A percentile compares a stretch with the other conserved stretches of the same genome.
phyloP scores from a whole-genome alignment of 2,888 invertebrate genomes.

The Apamea epomidion region DNA sequence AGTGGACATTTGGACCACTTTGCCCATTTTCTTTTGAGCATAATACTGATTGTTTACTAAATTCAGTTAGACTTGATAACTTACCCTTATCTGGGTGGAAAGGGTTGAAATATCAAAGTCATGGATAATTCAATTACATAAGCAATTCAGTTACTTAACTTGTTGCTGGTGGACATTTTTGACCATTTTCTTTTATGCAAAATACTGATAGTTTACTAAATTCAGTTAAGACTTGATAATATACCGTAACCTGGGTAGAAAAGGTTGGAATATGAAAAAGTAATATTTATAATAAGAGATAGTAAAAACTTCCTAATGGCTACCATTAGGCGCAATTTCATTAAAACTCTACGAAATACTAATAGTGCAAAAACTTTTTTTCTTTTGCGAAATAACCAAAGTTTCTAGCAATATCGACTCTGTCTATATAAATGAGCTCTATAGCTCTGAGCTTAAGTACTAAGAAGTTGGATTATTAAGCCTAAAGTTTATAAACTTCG shows the following conservation, averaged over 20 bases:
- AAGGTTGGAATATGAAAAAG: background rate
- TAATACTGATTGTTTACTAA: background rate
- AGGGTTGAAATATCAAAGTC: background rate
- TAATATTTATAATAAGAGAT: conserved; percentile 14
- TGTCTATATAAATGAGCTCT: conserved; percentile 19
- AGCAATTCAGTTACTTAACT: too few species aligned
- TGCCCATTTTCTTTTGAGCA: background rate
- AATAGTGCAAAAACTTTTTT: conserved; percentile 30
- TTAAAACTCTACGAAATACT: conserved; percentile 44
- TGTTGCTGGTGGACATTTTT: background rate
- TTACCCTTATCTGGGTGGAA: background rate
- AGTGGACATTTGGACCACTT: background rate
- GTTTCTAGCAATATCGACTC: conserved; percentile 36
- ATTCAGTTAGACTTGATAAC: background rate
- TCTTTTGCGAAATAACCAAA: conserved; percentile 34
- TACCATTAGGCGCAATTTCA: conserved; percentile 43
- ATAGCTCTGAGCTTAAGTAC: conserved; percentile 28
- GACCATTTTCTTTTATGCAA: background rate
- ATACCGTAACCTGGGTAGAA: background rate
- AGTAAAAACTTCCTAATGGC: conserved; percentile 13
- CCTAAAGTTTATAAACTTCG: conserved; percentile 26
- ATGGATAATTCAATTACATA: too few species aligned
- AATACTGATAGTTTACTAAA: background rate
- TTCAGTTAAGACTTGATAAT: too few species aligned
- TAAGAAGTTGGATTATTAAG: conserved; percentile 28